Evolutionary conservation across 2,888 invertebrate genomes (phyloP), one percentile per base, ranked within the genome.

Genomic region (Vanessa cardui): DNA sequence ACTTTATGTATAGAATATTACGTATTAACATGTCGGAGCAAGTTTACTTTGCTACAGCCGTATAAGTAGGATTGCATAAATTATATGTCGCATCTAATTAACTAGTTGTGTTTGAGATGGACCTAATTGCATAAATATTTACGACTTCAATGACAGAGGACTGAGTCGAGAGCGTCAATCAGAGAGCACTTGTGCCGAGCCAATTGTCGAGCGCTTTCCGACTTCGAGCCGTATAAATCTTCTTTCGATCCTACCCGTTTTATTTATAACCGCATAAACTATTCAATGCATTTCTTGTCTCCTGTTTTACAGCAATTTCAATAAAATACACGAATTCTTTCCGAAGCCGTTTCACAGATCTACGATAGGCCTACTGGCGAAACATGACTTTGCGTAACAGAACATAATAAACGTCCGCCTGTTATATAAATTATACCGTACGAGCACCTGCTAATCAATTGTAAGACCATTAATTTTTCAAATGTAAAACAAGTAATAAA

Each of bases 181-280:
- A 68, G 46, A 67, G 7, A 45, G 62, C 33, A 45, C 49, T 63
- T 62, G 54, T 69, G 58, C 70, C 69, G 63, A 66, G 65, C 62
- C 66, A 70, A 71, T 72, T 73, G 70, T 72, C 70, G 62, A 72
- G 62, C 65, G 73, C 72, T 74, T 75, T 74, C 76, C 73, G 71
- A 70, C 74, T 70, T 75, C 74, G 71, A 73, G 73, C 73, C 75
- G 74, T 77, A 81, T 80, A 82, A 81, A 81, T 80, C 79, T 79
- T 77, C 73, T 73, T 76, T 65, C 72, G 68, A 69, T 72, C 74
- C 72, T 69, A 73, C 76, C 74, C 66, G 45, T 69, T 75, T 78
- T 79, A 82, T 80, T 80, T 81, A 80, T 78, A 73, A 74, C 76
- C 73, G 73, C 65, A 75, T 76, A 77, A 79, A 76, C 72, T 70